A percentile compares a stretch with the other conserved stretches of the same genome.
Evolutionary conservation across 2,113 vertebrate genomes (phyloP).

Genomic region (Otolemur garnettii): DNA sequence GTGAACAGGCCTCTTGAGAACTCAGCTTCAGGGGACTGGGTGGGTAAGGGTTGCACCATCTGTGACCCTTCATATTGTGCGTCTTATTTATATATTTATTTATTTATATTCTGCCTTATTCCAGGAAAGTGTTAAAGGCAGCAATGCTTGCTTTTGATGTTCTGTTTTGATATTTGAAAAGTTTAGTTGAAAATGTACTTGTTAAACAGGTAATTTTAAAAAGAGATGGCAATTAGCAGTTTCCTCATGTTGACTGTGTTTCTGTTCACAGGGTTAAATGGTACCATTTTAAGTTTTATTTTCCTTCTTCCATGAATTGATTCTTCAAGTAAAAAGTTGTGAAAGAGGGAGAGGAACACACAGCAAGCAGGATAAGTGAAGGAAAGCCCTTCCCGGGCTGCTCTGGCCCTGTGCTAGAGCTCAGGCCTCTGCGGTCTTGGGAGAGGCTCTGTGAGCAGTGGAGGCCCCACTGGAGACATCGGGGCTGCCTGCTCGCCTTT

Average conservation of each 20-base stretch:
- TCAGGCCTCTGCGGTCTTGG: not conserved
- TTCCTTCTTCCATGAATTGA: not conserved
- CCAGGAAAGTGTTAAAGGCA: not conserved
- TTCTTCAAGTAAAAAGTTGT: not conserved
- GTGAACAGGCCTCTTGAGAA: not conserved
- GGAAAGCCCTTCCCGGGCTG: rapidly evolving
- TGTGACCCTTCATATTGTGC: not conserved
- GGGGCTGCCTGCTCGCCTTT: not conserved
- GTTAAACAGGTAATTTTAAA: not conserved
- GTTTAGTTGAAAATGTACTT: not conserved
- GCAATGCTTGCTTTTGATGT: not conserved
- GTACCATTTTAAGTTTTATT: not conserved
- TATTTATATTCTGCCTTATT: not conserved
- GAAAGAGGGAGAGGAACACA: too few species aligned
- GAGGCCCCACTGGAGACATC: rapidly evolving
- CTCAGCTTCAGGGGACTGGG: not conserved
- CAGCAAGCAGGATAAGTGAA: not conserved
- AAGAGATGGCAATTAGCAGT: not conserved
- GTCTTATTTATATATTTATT: not conserved
- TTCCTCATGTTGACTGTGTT: not conserved
- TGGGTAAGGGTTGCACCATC: not conserved
- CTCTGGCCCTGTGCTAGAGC: not conserved
- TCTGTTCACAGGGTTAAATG: not conserved
- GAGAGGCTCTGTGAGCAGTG: rapidly evolving
- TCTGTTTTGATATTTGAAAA: not conserved